Conservation (phyloP, 1,140 invertebrate species). For the Telenomus remus region DNA sequence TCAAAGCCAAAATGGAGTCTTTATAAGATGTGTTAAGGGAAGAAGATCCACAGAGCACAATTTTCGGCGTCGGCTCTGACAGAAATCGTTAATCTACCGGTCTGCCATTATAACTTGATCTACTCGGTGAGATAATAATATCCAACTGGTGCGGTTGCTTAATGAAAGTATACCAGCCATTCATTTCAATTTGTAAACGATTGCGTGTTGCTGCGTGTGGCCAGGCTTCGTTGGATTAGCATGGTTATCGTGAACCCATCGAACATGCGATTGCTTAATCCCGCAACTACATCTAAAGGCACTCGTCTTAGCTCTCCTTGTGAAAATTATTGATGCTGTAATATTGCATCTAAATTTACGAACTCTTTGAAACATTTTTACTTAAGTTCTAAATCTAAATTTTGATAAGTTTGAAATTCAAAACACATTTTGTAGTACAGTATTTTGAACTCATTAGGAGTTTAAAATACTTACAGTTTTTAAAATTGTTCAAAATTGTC, state of each 20-base stretch:
- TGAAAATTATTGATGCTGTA: constrained; percentile 49
- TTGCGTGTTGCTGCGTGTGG: constrained; percentile 55
- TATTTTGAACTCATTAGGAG: no score
- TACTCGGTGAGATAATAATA: constrained; percentile 50
- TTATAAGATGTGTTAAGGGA: background rate
- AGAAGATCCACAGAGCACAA: constrained; percentile 8
- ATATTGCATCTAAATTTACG: constrained; percentile 48
- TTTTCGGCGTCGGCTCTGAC: constrained; percentile 21
- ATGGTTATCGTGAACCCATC: constrained; percentile 70
- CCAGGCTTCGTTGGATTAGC: constrained; percentile 65
- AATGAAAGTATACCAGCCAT: constrained; percentile 56
- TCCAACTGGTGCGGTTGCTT: constrained; percentile 43
- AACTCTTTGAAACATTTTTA: background rate
- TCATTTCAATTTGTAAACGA: constrained; percentile 56
- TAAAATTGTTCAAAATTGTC: no score
- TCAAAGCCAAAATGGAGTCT: no score
- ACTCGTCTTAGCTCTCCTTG: constrained; percentile 55
- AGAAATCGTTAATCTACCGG: constrained; percentile 38
- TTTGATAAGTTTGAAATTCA: no score
- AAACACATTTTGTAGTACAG: no score
- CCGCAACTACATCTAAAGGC: constrained; percentile 55
- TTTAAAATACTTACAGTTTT: no score
- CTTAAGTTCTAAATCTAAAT: no score
- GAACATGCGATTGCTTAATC: constrained; percentile 69
- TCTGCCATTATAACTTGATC: constrained; percentile 43